A percentile compares a stretch with the other conserved stretches of the same genome.
These are phyloP conservation scores for Thereuonema tuberculata DNA, from an alignment of 1,140 invertebrate genomes.

Conservation along the genomic window DNA sequence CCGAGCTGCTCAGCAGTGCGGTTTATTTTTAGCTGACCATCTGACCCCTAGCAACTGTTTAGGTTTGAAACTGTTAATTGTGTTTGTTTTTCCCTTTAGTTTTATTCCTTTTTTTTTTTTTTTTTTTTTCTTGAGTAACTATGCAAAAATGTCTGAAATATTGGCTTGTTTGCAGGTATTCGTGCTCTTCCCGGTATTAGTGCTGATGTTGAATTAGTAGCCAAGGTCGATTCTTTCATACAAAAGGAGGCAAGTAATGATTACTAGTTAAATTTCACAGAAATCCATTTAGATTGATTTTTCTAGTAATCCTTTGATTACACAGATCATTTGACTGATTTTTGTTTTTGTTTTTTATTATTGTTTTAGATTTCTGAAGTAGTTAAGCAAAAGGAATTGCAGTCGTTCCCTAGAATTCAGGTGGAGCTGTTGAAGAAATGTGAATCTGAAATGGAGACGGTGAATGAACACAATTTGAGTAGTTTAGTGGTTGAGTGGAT, in stretches of 20 bases:
- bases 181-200: slow-evolving; percentile 50
- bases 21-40: slow-evolving; percentile 49
- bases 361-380: slow-evolving; percentile 45
- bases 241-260: slow-evolving; percentile 44
- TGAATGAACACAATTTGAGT: slow-evolving; percentile 36
- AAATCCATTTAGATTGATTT: too few species aligned
- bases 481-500: slow-evolving; percentile 54
- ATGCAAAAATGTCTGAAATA: neutral
- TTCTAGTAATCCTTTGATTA: too few species aligned
- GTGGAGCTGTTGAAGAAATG: slow-evolving; percentile 50
- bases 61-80: too few species aligned
- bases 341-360: neutral
- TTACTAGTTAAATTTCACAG: too few species aligned
- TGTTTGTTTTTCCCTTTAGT: neutral
- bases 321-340: neutral
- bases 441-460: slow-evolving; percentile 45
- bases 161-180: slow-evolving; percentile 32
- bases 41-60: slow-evolving; percentile 54
- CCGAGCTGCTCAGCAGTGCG: slow-evolving; percentile 51
- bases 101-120: neutral
- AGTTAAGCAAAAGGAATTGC: slow-evolving; percentile 41
- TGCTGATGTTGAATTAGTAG: slow-evolving; percentile 42
- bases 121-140: too few species aligned
- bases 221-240: slow-evolving; percentile 54
- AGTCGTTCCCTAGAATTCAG: slow-evolving; percentile 45